Percentiles rank a stretch among this genome's conserved stretches.
Evolutionary conservation across 2,113 vertebrate species (phyloP).

Genomic region (Chinchilla lanigera): DNA sequence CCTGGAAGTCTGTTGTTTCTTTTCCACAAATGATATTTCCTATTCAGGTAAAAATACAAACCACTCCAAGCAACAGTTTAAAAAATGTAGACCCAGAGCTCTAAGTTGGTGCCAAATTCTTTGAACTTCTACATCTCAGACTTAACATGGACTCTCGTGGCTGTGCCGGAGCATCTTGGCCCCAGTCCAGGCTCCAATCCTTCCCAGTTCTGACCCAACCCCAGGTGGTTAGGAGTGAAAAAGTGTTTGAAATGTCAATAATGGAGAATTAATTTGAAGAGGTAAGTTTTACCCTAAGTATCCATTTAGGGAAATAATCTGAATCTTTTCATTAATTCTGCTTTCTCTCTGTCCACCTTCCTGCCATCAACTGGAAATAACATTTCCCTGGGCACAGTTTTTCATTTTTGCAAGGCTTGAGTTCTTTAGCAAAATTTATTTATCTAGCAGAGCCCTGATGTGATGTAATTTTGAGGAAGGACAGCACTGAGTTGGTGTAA

Average conservation of each 20-base stretch:
- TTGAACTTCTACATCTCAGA: background rate
- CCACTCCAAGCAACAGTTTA: no score
- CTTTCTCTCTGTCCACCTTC: conserved; percentile 53
- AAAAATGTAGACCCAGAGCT: background rate
- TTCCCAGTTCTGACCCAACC: background rate
- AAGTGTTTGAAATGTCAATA: conserved; percentile 48
- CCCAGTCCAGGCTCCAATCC: background rate
- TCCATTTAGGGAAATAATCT: conserved; percentile 61
- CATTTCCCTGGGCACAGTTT: conserved; percentile 62
- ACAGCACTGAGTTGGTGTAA: conserved; percentile 70
- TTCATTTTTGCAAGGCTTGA: conserved; percentile 73
- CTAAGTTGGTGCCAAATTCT: background rate
- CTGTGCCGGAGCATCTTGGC: background rate
- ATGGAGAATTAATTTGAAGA: conserved; percentile 49
- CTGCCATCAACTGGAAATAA: conserved; percentile 61
- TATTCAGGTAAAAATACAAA: background rate
- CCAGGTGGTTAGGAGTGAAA: background rate
- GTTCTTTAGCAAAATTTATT: conserved; percentile 72
- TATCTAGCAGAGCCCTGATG: conserved; percentile 70
- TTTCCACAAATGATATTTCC: background rate
- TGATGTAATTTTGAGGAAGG: conserved; percentile 74
- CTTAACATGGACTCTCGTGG: background rate
- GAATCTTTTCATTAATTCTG: conserved; percentile 71
- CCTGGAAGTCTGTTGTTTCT: background rate
- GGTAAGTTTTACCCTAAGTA: background rate